Conservation (phyloP, 2,113 vertebrate genomes). For the Coptodon bakossiorum region DNA sequence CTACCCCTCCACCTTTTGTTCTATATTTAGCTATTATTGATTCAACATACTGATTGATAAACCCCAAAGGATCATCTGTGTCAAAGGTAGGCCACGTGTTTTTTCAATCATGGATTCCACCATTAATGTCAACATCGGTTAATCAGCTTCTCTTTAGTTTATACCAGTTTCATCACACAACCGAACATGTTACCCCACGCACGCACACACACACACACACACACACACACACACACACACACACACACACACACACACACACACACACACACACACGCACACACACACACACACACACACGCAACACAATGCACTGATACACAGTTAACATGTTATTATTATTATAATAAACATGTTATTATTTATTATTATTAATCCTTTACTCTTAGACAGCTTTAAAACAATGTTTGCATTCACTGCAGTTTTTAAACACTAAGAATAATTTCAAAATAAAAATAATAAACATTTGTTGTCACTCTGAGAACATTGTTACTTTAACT, state of each 20-base stretch:
- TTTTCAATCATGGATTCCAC: background rate
- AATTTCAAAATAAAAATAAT: background rate
- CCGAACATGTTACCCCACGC: background rate
- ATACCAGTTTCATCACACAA: background rate
- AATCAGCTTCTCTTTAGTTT: conserved; percentile 20
- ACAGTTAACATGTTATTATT: too few relatives aligned
- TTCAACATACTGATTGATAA: background rate
- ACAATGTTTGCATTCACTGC: background rate
- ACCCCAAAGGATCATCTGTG: background rate
- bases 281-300: too few relatives aligned
- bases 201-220: background rate
- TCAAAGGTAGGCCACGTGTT: conserved; percentile 20
- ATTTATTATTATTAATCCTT: background rate
- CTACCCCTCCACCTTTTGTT: too few relatives aligned
- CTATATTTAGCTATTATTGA: background rate
- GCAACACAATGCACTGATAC: too few relatives aligned
- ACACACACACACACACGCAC: too few relatives aligned
- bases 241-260: background rate
- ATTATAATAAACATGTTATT: too few relatives aligned
- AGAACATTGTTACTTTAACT: background rate
- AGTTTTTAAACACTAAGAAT: background rate
- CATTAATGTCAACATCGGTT: conserved; percentile 28
- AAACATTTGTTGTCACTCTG: background rate
- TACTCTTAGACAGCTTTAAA: background rate
- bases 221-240: background rate